These are phyloP conservation scores for Acanthacorydalis orientalis DNA, from an alignment of 2,888 invertebrate species.

Conservation along the genomic window DNA sequence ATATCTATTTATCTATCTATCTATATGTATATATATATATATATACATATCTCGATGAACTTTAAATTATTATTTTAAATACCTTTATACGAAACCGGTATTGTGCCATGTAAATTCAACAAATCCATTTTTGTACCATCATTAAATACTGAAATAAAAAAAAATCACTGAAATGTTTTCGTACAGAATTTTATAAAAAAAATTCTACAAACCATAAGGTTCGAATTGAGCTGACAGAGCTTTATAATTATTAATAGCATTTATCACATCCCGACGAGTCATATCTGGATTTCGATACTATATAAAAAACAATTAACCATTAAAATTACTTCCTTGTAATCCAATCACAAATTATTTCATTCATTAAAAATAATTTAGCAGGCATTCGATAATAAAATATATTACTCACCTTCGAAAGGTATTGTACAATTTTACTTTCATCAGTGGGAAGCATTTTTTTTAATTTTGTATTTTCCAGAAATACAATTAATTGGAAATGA, in stretches of 20 bases:
- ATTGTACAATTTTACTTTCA: no score
- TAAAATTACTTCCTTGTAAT: not conserved
- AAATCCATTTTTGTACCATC: slow-evolving; percentile 71
- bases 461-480: no score
- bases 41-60: slow-evolving; percentile 9
- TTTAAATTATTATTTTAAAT: slow-evolving; percentile 11
- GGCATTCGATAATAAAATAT: no score
- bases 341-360: no score
- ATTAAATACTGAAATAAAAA: slow-evolving; percentile 52
- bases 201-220: slow-evolving; percentile 43
- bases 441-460: no score
- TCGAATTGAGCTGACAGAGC: slow-evolving; percentile 47
- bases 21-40: slow-evolving; percentile 17
- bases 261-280: slow-evolving; percentile 48
- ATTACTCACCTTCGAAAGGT: no score
- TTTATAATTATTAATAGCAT: slow-evolving; percentile 43
- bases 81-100: slow-evolving; percentile 84
- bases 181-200: not conserved
- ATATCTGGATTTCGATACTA: slow-evolving; percentile 54
- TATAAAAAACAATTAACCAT: slow-evolving; percentile 13
- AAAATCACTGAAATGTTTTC: slow-evolving; percentile 7
- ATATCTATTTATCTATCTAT: not conserved
- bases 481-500: no score
- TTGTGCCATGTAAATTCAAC: slow-evolving; percentile 75
- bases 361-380: no score